A percentile compares a stretch with the other conserved stretches of the same genome.
phyloP scores from a whole-genome alignment of 1,140 invertebrate species.

The Vanessa atalanta region DNA sequence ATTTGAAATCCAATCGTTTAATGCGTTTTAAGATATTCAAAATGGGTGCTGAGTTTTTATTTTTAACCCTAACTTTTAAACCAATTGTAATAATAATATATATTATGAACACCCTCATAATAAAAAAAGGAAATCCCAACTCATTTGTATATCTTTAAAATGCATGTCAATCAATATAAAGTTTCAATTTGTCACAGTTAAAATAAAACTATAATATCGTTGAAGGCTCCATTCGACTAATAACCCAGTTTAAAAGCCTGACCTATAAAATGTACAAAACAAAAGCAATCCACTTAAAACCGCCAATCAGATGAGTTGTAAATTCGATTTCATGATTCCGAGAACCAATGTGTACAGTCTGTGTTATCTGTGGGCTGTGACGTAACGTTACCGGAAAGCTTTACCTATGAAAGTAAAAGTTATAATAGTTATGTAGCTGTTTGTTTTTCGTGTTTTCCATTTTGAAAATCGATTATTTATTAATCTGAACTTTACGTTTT shows the following conservation, averaged over 20 bases:
- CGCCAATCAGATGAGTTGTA: background rate
- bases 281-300: background rate
- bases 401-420: slow-evolving; percentile 21
- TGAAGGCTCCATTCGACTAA: too few species aligned
- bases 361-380: background rate
- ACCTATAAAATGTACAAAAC: background rate
- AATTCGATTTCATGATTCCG: background rate
- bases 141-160: too few species aligned
- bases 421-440: slow-evolving; percentile 3
- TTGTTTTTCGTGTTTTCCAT: background rate
- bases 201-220: too few species aligned
- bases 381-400: background rate
- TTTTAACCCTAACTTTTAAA: too few species aligned
- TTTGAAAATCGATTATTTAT: background rate
- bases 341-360: background rate
- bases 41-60: too few species aligned
- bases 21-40: too few species aligned
- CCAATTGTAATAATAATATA: too few species aligned
- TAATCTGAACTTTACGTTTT: background rate
- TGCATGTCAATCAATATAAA: too few species aligned
- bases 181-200: too few species aligned
- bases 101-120: too few species aligned
- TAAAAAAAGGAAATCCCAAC: too few species aligned
- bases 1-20: too few species aligned
- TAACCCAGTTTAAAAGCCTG: background rate